Conservation (phyloP, 2,888 invertebrate genomes). For the Balanococcus diminutus region DNA sequence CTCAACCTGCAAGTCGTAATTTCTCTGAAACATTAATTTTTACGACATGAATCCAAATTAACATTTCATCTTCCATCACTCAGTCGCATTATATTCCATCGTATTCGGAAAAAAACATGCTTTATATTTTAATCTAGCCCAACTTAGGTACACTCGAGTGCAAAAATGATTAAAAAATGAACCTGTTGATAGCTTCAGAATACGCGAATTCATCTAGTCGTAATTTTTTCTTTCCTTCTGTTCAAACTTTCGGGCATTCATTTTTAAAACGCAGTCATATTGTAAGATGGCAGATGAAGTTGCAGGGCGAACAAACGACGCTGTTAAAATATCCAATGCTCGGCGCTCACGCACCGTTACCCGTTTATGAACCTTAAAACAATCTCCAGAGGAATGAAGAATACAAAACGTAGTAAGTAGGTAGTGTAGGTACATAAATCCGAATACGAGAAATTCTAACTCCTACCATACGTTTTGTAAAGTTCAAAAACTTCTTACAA, state of each 20-base stretch:
- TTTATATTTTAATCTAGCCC: not conserved
- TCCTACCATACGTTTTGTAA: not conserved
- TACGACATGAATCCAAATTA: not conserved
- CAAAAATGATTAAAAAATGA: constrained; percentile 6
- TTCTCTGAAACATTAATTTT: not conserved
- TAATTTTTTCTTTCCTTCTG: not conserved
- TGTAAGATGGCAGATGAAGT: not conserved
- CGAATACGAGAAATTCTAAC: not conserved
- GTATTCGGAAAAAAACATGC: not conserved
- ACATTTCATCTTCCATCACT: not conserved
- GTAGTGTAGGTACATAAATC: not conserved
- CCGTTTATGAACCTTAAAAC: constrained; percentile 33
- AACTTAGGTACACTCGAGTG: not conserved
- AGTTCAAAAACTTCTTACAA: constrained; percentile 9
- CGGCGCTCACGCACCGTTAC: constrained; percentile 29
- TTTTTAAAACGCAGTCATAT: not conserved
- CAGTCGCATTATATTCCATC: not conserved
- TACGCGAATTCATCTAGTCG: not conserved
- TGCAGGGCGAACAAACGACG: not conserved
- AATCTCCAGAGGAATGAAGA: constrained; percentile 17
- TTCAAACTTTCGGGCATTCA: not conserved
- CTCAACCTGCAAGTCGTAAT: not conserved
- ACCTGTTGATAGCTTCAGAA: not conserved
- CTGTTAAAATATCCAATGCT: constrained; percentile 22
- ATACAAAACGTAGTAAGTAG: not conserved